Evolutionary conservation across 2,888 invertebrate species (phyloP), one percentile per base, ranked within the genome.

Genomic region (Rhagonycha fulva): DNA sequence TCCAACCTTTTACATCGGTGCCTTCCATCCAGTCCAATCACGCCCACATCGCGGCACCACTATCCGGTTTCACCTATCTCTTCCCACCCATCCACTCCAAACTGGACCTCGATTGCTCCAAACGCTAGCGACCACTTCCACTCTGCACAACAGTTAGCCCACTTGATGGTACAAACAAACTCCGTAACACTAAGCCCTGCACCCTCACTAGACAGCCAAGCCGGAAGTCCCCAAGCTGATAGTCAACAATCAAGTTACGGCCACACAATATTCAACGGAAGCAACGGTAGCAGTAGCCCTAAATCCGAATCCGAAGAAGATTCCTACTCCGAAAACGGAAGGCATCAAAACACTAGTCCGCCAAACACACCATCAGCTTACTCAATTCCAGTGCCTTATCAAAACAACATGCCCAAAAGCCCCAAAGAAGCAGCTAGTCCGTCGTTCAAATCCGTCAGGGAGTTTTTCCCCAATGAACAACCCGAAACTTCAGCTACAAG

Each of bases 131-230:
- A 83, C 32, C 84, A 85, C 32, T 86, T 87, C 77, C 87, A 87
- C 72, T 90, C 90, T 67, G 93, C 93, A 78, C 90, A 91, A 81
- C 87, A 93, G 79, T 92, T 92, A 72, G 92, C 92, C 72, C 94
- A 94, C 82, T 92, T 95, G 80, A 94, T 95, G 88, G 89, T 89
- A 26, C 94, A 95, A 83, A 90, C 91, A 82, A 96, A 96, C 87
- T 96, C 96, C 71, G 96, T 97, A 61, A 96, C 96, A 28, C 89
- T 97, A 82, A 96, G 96, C 86, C 96, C 97, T 74, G 96, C 96
- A 23, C 96, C 96, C 7, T 96, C 96, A 61, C 92, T 96, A 19
- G 96, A 96, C 86, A 96, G 96, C 84, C 94, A 94, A 84, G 94
- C 95, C 68, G 95, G 96, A 71, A 95, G 95, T 82, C 96, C 96